phyloP scores from a whole-genome alignment of 2,888 invertebrate species.

The Teleogryllus oceanicus region DNA sequence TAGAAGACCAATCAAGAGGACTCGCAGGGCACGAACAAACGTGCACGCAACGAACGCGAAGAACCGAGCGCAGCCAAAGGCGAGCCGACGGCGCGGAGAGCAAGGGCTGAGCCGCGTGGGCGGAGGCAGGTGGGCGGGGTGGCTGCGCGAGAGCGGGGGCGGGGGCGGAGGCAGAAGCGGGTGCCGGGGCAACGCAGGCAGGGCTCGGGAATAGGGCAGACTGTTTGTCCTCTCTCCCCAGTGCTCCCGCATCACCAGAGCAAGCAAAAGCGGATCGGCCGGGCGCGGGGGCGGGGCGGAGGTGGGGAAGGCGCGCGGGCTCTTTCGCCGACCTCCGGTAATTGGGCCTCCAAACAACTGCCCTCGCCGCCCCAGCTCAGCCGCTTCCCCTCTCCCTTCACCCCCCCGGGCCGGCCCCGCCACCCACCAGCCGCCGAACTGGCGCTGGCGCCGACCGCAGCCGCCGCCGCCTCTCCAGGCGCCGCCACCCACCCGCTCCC shows the following conservation, averaged over 20 bases:
- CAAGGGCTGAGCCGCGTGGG: no score
- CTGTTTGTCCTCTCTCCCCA: conserved; percentile 1
- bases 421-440: no score
- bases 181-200: background rate
- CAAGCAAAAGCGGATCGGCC: background rate
- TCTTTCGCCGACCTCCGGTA: background rate
- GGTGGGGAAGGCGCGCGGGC: background rate
- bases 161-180: background rate
- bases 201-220: background rate
- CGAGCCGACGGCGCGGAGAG: no score
- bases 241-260: conserved; percentile 7
- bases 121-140: no score
- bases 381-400: no score
- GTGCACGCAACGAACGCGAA: no score
- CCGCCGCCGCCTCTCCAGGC: no score
- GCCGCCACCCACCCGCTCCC: no score
- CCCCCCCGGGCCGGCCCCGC: background rate
- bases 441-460: no score
- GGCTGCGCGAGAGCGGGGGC: background rate
- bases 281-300: background rate
- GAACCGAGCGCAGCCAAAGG: no score
- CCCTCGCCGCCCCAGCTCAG: background rate
- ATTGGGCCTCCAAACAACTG: background rate
- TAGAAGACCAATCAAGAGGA: no score
- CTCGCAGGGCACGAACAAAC: no score